These are phyloP conservation scores for Subacronicta megacephala DNA, from an alignment of 2,888 invertebrate species.

Conservation along the genomic window DNA sequence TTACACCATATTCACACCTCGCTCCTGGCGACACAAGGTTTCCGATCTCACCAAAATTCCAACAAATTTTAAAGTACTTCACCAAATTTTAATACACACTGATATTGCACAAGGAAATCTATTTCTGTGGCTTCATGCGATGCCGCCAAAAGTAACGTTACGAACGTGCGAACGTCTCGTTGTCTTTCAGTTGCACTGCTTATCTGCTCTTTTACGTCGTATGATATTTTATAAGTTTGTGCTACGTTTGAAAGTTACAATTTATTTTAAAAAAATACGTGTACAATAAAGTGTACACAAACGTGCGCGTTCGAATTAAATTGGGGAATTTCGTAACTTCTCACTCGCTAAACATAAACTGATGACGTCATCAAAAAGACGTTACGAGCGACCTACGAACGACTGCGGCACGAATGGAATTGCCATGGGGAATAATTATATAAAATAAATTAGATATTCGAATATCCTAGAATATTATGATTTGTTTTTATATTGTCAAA, in stretches of 20 bases:
- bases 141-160: slow-evolving; percentile 87
- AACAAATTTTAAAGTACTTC: slow-evolving; percentile 63
- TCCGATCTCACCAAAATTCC: slow-evolving; percentile 46
- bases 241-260: slow-evolving; percentile 21
- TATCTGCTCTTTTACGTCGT: slow-evolving; percentile 22
- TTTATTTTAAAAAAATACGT: slow-evolving; percentile 43
- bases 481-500: too few relatives aligned
- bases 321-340: slow-evolving; percentile 78
- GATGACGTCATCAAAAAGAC: slow-evolving; percentile 82
- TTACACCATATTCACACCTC: slow-evolving; percentile 66
- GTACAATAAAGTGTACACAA: slow-evolving; percentile 66
- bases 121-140: slow-evolving; percentile 85
- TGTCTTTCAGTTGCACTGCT: slow-evolving; percentile 55
- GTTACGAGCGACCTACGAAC: slow-evolving; percentile 61
- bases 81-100: slow-evolving; percentile 60
- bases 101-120: slow-evolving; percentile 86
- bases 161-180: slow-evolving; percentile 57
- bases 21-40: slow-evolving; percentile 55
- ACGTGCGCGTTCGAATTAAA: slow-evolving; percentile 63
- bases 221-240: slow-evolving; percentile 16
- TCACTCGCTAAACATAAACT: slow-evolving; percentile 83
- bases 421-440: slow-evolving; percentile 17
- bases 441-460: too few relatives aligned
- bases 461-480: too few relatives aligned
- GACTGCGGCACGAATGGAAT: slow-evolving; percentile 7